phyloP scores from a whole-genome alignment of 2,888 invertebrate genomes.

The Hydroisotoma schaefferi region DNA sequence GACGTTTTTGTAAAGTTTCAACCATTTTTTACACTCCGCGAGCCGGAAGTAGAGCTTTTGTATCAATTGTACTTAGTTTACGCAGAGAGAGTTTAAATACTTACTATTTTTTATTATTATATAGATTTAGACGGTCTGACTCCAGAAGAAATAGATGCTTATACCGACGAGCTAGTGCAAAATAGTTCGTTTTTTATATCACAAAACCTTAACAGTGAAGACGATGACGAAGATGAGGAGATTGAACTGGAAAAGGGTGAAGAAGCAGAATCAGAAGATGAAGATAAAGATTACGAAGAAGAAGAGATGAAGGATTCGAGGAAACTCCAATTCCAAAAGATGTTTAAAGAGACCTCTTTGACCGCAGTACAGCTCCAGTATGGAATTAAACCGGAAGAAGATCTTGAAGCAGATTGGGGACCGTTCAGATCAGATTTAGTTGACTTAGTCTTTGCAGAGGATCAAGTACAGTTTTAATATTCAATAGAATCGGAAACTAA shows the following conservation, averaged over 20 bases:
- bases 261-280: not conserved
- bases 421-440: constrained; percentile 37
- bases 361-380: constrained; percentile 26
- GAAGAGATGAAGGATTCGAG: constrained; percentile 10
- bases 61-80: not conserved
- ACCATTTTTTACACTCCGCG: not conserved
- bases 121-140: no score
- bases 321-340: not conserved
- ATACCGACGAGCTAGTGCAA: no score
- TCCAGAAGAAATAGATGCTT: no score
- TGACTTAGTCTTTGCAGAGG: constrained; percentile 29
- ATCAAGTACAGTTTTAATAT: constrained; percentile 18
- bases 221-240: constrained; percentile 14
- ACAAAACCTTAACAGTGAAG: not conserved
- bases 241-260: constrained; percentile 1
- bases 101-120: no score
- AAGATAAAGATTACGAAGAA: not conserved
- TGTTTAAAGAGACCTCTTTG: not conserved
- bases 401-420: constrained; percentile 36
- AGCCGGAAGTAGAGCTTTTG: not conserved
- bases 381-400: constrained; percentile 26
- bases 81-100: not conserved
- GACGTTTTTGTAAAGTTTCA: no score
- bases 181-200: no score
- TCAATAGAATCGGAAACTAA: no score